These are phyloP conservation scores for Papilio elwesi DNA, from an alignment of 2,888 invertebrate species.

Conservation along the genomic window DNA sequence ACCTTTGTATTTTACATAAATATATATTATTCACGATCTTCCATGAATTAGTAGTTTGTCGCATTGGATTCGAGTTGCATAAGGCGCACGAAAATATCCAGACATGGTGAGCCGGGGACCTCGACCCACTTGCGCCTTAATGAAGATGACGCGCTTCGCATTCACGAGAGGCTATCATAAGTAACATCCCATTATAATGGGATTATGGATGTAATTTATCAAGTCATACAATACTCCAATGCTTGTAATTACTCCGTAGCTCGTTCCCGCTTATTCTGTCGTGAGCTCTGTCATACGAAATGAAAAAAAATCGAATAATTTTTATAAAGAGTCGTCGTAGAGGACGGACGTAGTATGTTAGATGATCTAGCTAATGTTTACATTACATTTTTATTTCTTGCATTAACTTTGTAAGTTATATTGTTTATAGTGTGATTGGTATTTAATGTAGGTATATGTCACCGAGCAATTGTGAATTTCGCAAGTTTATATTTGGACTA, in stretches of 20 bases:
- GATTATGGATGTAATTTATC: slow-evolving; percentile 31
- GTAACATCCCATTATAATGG: slow-evolving; percentile 21
- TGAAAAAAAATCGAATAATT: not conserved
- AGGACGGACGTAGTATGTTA: too few relatives aligned
- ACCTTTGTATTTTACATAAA: not conserved
- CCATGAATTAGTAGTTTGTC: slow-evolving; percentile 33
- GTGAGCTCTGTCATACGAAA: not conserved
- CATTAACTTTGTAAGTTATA: too few relatives aligned
- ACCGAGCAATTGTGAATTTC: too few relatives aligned
- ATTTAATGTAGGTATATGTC: too few relatives aligned
- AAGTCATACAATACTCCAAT: not conserved
- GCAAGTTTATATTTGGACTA: too few relatives aligned
- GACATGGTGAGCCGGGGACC: slow-evolving; percentile 54
- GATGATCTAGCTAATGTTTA: too few relatives aligned
- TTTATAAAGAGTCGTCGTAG: too few relatives aligned
- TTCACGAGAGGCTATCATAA: slow-evolving; percentile 38
- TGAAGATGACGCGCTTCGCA: slow-evolving; percentile 47
- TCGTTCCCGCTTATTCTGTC: not conserved
- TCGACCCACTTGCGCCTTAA: slow-evolving; percentile 70
- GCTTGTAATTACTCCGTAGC: not conserved
- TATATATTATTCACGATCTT: not conserved
- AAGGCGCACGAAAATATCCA: slow-evolving; percentile 71
- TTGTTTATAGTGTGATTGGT: too few relatives aligned
- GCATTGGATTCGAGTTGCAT: slow-evolving; percentile 63
- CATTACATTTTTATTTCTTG: too few relatives aligned